A percentile compares a stretch with the other conserved stretches of the same genome.
phyloP scores from a whole-genome alignment of 2,888 invertebrate genomes.

The Apamea sordens region DNA sequence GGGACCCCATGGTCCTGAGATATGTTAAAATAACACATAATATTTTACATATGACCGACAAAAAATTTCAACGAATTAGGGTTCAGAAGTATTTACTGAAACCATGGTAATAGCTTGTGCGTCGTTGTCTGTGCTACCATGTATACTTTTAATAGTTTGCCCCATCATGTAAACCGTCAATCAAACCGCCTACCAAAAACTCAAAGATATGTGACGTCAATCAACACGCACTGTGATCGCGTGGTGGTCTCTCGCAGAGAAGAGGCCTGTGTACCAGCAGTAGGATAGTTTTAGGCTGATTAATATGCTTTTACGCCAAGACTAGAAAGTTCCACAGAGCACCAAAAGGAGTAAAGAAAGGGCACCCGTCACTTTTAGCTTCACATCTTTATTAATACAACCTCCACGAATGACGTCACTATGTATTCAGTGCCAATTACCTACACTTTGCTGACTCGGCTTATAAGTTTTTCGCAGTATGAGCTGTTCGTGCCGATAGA shows the following conservation, averaged over 20 bases:
- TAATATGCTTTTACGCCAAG: background rate
- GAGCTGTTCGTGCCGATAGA: background rate
- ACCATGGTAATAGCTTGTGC: background rate
- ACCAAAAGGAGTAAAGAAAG: background rate
- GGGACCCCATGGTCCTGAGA: too few relatives aligned
- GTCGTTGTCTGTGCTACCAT: background rate
- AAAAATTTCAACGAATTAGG: background rate
- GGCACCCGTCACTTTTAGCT: background rate
- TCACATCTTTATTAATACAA: too few relatives aligned
- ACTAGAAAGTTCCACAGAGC: background rate
- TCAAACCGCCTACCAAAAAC: background rate
- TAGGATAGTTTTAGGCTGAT: background rate
- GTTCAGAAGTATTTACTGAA: background rate
- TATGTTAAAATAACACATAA: too few relatives aligned
- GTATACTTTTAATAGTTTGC: background rate
- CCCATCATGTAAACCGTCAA: background rate
- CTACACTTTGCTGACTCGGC: background rate
- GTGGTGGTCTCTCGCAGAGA: background rate
- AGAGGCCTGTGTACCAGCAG: background rate
- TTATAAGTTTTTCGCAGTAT: background rate
- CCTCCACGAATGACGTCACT: background rate
- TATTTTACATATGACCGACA: background rate
- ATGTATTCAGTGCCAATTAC: background rate
- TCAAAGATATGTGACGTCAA: too few relatives aligned
- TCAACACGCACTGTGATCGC: background rate